Base-by-base conservation (phyloP, 2,888 invertebrate species). In the Ophioninae sp. region DNA sequence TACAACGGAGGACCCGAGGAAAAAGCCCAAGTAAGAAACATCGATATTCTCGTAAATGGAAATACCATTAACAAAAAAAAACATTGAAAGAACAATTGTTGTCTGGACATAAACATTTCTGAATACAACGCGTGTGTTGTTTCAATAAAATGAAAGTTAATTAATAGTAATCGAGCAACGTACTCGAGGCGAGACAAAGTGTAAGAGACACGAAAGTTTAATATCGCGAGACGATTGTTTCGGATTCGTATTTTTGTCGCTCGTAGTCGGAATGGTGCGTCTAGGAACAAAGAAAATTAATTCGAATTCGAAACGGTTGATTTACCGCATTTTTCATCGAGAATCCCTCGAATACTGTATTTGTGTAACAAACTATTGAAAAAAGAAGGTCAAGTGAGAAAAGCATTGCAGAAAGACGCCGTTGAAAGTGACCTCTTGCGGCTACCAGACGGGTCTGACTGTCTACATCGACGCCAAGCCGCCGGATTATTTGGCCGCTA, bases 361-460 rank as follows among this genome's bases (percentile, higher is more conserved):
- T 17, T 51, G 51, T 10, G 13, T 51, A 51, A 51, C 44, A 10
- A 44, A 23, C n/a, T 63, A 2, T 8, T 37, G 9, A n/a, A 0
- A 41, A 22, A 13, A 41, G 23, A 8, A 41, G 8, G 10, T 8
- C 23, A 37, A 17, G 63, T 39, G 3, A 23, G 22, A 17, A 30
- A 20, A 61, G 20, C 23, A 0, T 75, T 75, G 59, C n/a, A 85
- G 86, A 13, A 20, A 91, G 30, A 90, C 89, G 2, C 95, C 96
- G 0, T 94, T 94, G 76, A 94, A 95, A 1, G 94, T 95, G 0
- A 95, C 96, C 0, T 95, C 95, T 0, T 96, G 96, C 87, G 96
- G 96, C 0, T 95, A 95, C 88, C 94, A 95, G 87, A 96, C 95
- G 0, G 96, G 95, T 0, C 93, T 96, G 0, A 95, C 95, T 0